Base-by-base conservation (phyloP, 1,140 invertebrate species). In the Cataglyphis hispanica region DNA sequence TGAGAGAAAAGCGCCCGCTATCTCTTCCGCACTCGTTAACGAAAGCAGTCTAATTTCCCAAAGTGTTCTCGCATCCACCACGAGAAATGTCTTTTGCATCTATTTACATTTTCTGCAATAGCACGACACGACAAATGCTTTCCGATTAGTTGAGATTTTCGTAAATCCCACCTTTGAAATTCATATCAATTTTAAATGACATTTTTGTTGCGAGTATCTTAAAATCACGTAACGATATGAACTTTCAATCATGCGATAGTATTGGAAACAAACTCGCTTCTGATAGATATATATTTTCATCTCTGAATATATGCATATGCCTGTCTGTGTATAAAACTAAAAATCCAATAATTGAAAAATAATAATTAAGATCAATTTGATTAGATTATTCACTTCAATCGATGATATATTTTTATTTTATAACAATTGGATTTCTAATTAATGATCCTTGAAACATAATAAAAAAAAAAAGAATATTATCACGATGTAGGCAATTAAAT, bases 11-110 rank as follows among this genome's bases (percentile, higher is more conserved):
- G 50, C 76, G 40, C 40, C 11, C 43, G 31, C 16, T 25, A 50
- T 72, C 53, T 81, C 50, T 19, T 37, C 25, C 31, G 22, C 53
- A 37, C 67, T 83, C 67, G 67, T 72, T 81, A 81, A 50, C 25
- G 67, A 83, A 74, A 83, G 78, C 72, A 72, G 67, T 83, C 78
- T 83, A 74, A 83, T 83, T 83, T 83, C 72, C 53, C 78, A 72
- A 53, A 83, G 78, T 74, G 78, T 83, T 19, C 46, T 50, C 27
- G 72, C 37, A 19, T 83, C 37, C 78, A 25, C 31, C 34, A 58
- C 64, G 34, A 22, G 63, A 37, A 50, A 50, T 69, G 56, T 69
- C 77, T 19, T 25, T 3, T 19, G 31, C 25, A 16, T 64, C 27
- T 80, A 37, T 19, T n/a, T 8, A 2, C 1, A 22, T 66, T 69